phyloP scores from a whole-genome alignment of 2,113 vertebrate species.

The Thoracochromis brauschi region DNA sequence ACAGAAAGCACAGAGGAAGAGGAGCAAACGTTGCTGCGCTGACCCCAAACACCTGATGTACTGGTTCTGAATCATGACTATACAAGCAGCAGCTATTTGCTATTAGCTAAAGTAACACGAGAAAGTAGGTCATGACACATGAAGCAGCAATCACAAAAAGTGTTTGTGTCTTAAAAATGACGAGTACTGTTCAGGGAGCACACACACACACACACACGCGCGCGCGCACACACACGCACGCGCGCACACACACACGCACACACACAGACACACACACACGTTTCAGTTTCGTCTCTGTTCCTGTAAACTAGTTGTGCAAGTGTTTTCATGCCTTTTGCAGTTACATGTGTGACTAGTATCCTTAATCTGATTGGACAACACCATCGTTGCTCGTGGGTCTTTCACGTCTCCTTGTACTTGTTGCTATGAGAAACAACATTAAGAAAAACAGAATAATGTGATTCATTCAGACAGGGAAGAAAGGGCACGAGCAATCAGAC shows the following conservation, averaged over 20 bases:
- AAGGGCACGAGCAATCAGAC: background rate
- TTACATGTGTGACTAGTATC: background rate
- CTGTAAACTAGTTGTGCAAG: background rate
- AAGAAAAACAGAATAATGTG: background rate
- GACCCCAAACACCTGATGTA: background rate
- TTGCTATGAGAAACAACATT: background rate
- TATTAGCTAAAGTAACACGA: background rate
- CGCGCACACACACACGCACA: accelerated
- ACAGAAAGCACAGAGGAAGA: background rate
- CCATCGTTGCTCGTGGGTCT: accelerated
- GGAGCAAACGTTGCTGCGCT: background rate
- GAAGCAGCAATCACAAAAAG: background rate
- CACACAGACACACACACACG: accelerated
- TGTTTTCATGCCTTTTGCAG: background rate
- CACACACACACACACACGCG: accelerated
- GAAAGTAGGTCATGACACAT: background rate
- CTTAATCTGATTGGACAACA: background rate
- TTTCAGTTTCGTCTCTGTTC: background rate
- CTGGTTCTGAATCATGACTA: background rate
- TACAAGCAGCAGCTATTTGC: background rate
- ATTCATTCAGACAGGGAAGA: background rate
- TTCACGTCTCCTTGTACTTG: background rate
- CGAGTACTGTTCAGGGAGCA: background rate
- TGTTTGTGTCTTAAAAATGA: background rate
- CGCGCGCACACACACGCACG: accelerated